Percentiles rank a stretch among this genome's conserved stretches.
These are phyloP conservation scores for Arion vulgaris DNA, from an alignment of 1,140 invertebrate genomes.

Conservation along the genomic window DNA sequence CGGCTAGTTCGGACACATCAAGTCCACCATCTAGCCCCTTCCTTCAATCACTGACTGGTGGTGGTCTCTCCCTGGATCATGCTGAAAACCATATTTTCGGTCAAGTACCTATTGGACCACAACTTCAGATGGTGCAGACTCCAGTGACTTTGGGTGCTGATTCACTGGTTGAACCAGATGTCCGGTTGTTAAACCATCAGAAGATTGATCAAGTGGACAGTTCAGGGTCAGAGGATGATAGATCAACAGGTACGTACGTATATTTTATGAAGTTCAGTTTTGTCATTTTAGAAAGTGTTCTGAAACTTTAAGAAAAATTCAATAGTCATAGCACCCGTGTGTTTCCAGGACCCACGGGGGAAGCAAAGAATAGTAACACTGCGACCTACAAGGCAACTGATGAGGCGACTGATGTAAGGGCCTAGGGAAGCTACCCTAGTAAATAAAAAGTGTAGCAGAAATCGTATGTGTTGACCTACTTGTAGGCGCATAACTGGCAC, in stretches of 20 bases:
- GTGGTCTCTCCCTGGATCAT: neutral
- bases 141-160: neutral
- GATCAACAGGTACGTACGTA: slow-evolving; percentile 35
- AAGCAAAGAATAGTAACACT: too few species aligned
- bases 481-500: too few species aligned
- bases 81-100: neutral
- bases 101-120: neutral
- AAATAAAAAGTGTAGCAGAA: too few species aligned
- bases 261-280: neutral
- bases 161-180: slow-evolving; percentile 1
- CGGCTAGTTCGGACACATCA: slow-evolving; percentile 51
- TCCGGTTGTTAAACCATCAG: slow-evolving; percentile 15
- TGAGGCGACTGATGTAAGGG: too few species aligned
- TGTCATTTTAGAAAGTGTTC: neutral
- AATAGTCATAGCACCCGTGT: too few species aligned
- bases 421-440: too few species aligned
- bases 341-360: too few species aligned
- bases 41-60: neutral
- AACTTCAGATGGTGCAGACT: neutral
- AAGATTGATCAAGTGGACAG: slow-evolving; percentile 16
- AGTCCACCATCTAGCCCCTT: slow-evolving; percentile 56
- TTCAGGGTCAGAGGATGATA: slow-evolving; percentile 49
- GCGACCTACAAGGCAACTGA: too few species aligned
- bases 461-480: too few species aligned
- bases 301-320: too few species aligned